A percentile compares a stretch with the other conserved stretches of the same genome.
Evolutionary conservation across 2,113 vertebrate species (phyloP).

Genomic region (Panthera leo): DNA sequence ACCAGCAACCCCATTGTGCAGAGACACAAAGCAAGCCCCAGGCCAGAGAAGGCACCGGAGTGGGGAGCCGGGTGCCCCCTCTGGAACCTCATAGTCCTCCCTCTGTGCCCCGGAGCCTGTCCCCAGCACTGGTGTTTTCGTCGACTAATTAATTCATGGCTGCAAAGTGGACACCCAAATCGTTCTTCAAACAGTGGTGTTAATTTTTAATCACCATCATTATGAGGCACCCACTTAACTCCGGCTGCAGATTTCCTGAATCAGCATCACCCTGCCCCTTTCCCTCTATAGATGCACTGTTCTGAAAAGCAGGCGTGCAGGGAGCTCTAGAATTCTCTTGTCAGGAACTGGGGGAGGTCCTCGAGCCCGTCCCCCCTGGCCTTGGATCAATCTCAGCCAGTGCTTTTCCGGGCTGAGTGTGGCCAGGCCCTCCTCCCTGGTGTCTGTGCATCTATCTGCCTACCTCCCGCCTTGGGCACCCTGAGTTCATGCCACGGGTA

Average conservation of each 20-base stretch:
- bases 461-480: accelerated
- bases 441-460: neutral
- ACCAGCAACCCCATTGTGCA: accelerated
- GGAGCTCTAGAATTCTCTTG: neutral
- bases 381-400: neutral
- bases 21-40: neutral
- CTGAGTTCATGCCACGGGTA: neutral
- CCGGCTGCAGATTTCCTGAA: neutral
- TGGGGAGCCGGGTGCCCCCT: neutral
- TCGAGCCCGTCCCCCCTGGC: accelerated
- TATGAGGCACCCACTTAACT: neutral
- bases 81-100: neutral
- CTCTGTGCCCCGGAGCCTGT: neutral
- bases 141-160: conserved; percentile 28
- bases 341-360: neutral
- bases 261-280: neutral
- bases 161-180: neutral
- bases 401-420: neutral
- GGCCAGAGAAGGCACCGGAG: too few relatives aligned
- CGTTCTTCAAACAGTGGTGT: neutral
- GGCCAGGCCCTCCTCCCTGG: neutral
- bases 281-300: neutral
- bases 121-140: neutral
- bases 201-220: conserved; percentile 63
- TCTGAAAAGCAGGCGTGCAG: neutral